A percentile compares a stretch with the other conserved stretches of the same genome.
Evolutionary conservation across 2,113 vertebrate genomes (phyloP).

Genomic region (Chamaetylas fuelleborni): DNA sequence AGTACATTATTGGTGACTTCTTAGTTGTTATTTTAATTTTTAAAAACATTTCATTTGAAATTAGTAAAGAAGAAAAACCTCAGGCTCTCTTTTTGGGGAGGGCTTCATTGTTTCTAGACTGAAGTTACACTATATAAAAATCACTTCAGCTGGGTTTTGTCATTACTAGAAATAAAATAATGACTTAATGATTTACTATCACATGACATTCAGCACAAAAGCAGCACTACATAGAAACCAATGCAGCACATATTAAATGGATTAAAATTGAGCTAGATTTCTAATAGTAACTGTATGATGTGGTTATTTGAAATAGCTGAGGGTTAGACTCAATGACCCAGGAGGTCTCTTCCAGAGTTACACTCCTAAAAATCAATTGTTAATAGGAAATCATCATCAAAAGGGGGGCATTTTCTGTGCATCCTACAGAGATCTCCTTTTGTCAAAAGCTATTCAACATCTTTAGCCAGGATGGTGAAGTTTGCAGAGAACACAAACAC

Average conservation of each 20-base stretch:
- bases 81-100: not conserved
- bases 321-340: slow-evolving; percentile 36
- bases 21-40: slow-evolving; percentile 26
- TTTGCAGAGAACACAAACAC: not conserved
- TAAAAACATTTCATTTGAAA: not conserved
- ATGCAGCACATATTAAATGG: slow-evolving; percentile 32
- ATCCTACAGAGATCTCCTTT: not conserved
- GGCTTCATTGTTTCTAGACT: slow-evolving; percentile 27
- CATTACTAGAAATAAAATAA: slow-evolving; percentile 54
- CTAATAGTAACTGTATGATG: slow-evolving; percentile 38
- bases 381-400: slow-evolving; percentile 31
- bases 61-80: slow-evolving; percentile 17
- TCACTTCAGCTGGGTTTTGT: slow-evolving; percentile 26
- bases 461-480: slow-evolving; percentile 15
- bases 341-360: slow-evolving; percentile 45
- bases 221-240: slow-evolving; percentile 17
- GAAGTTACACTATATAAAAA: slow-evolving; percentile 17
- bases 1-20: not conserved
- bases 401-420: not conserved
- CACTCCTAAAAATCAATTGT: slow-evolving; percentile 45
- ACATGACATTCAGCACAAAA: slow-evolving; percentile 46
- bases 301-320: slow-evolving; percentile 38
- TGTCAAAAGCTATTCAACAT: slow-evolving; percentile 26
- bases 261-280: slow-evolving; percentile 52
- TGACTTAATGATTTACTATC: slow-evolving; percentile 36